These are phyloP conservation scores for Chiloscyllium punctatum DNA, from an alignment of 2,797 vertebrate species.

Conservation along the genomic window DNA sequence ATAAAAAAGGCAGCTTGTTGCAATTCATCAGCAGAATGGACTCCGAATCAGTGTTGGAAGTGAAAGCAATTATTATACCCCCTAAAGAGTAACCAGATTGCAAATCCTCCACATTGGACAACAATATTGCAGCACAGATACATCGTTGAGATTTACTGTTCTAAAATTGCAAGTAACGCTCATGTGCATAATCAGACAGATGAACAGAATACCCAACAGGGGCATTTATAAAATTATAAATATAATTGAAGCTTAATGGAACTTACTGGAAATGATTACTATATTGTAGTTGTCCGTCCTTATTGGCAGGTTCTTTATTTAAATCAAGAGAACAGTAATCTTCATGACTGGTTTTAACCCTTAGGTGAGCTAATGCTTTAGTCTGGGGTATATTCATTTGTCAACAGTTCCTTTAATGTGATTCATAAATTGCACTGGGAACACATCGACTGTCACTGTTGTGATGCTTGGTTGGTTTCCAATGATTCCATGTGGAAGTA, in stretches of 20 bases:
- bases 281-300: neutral
- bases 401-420: too few relatives aligned
- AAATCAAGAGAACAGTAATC: neutral
- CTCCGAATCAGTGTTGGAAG: neutral
- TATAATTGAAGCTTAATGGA: slow-evolving; percentile 17
- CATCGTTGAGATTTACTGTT: neutral
- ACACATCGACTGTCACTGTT: neutral
- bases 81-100: neutral
- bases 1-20: neutral
- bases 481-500: neutral
- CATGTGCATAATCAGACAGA: neutral
- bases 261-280: neutral
- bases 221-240: neutral
- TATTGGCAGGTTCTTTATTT: neutral
- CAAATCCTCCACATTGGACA: neutral
- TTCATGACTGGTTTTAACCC: neutral
- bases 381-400: neutral
- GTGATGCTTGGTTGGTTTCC: neutral
- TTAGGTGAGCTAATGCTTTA: neutral
- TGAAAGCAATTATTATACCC: neutral
- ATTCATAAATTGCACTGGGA: neutral
- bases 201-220: neutral
- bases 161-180: neutral
- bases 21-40: slow-evolving; percentile 26
- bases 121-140: neutral